Evolutionary conservation across 2,113 vertebrate species (phyloP).

Genomic region (Misgurnus mizolepis): DNA sequence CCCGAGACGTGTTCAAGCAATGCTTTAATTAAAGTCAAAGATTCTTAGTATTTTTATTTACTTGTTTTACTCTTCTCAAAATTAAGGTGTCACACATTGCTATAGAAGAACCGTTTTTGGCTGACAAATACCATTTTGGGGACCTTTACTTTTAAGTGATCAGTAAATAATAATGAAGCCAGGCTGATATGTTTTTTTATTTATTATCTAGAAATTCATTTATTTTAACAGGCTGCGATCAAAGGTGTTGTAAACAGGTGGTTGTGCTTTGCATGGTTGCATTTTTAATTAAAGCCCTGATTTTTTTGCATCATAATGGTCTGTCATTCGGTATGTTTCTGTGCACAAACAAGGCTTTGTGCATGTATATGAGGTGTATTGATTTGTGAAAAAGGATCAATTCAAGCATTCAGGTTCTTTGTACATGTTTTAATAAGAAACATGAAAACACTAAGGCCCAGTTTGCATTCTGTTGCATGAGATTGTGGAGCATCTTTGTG

Average conservation of each 20-base stretch:
- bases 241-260: not conserved
- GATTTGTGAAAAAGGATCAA: slow-evolving; percentile 36
- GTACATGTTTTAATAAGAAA: slow-evolving; percentile 26
- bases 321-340: slow-evolving; percentile 4
- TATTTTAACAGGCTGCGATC: not conserved
- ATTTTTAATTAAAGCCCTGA: not conserved
- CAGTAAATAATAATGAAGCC: no score
- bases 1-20: no score
- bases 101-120: no score
- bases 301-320: not conserved
- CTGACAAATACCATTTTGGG: no score
- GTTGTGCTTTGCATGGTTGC: not conserved
- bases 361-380: slow-evolving; percentile 8
- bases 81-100: no score
- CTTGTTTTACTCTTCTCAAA: no score
- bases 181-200: no score
- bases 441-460: not conserved
- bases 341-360: slow-evolving; percentile 21
- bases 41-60: no score
- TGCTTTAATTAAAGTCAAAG: no score
- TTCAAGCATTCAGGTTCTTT: slow-evolving; percentile 27
- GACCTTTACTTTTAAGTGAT: no score
- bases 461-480: slow-evolving; percentile 4
- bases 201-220: not conserved
- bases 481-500: not conserved